phyloP scores from a whole-genome alignment of 1,140 invertebrate species.

The Chymomyza costata region DNA sequence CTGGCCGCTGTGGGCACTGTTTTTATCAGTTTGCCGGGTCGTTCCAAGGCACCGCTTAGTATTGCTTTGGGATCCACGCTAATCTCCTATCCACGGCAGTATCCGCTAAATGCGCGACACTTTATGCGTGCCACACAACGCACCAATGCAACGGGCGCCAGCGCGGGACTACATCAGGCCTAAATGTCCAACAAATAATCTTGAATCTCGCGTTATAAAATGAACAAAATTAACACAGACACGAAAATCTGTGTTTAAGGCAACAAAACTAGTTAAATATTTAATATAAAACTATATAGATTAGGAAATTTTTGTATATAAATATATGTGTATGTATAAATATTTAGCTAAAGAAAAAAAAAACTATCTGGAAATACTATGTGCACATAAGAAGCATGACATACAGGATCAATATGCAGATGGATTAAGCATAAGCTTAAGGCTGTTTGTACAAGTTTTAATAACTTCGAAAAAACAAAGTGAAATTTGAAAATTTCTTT shows the following conservation, averaged over 20 bases:
- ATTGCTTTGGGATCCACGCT: constrained; percentile 69
- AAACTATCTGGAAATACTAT: constrained; percentile 10
- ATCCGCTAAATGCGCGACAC: constrained; percentile 59
- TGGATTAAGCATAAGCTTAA: no score
- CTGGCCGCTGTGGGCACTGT: constrained; percentile 92
- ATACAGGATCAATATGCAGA: no score
- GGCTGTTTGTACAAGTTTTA: no score
- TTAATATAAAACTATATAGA: constrained; percentile 34
- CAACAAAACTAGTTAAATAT: constrained; percentile 36
- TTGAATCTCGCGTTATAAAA: no score
- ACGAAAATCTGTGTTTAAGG: neutral
- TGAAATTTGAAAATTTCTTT: no score
- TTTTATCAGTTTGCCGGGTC: constrained; percentile 79
- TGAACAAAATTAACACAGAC: no score
- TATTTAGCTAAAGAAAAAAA: constrained; percentile 25
- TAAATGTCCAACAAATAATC: constrained; percentile 16
- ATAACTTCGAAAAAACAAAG: no score
- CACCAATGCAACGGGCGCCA: constrained; percentile 5
- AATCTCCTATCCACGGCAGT: constrained; percentile 63
- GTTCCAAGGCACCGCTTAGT: constrained; percentile 61
- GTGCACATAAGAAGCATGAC: no score
- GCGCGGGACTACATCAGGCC: constrained; percentile 39
- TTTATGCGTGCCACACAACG: constrained; percentile 52
- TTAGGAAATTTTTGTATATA: constrained; percentile 63
- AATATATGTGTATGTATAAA: constrained; percentile 40